Conservation (phyloP, 2,888 invertebrate species). For the Teleiodes luculella region DNA sequence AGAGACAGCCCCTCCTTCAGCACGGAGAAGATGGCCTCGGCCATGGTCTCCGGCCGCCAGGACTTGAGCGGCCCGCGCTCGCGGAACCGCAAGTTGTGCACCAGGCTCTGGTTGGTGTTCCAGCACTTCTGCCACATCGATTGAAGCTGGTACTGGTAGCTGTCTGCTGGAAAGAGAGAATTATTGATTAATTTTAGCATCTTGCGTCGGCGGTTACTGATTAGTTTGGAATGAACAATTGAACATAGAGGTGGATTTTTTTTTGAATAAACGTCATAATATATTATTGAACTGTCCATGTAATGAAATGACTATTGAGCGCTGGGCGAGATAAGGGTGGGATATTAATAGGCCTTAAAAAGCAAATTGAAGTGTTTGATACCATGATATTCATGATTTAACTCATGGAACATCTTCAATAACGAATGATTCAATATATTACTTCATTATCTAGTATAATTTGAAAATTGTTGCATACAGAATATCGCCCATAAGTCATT, state of each 20-base stretch:
- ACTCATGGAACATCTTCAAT: too few relatives aligned
- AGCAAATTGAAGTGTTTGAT: too few relatives aligned
- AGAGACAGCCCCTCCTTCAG: constrained; percentile 92
- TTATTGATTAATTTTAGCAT: constrained; percentile 29
- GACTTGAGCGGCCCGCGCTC: constrained; percentile 95
- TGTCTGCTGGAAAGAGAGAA: constrained; percentile 85
- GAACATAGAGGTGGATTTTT: too few relatives aligned
- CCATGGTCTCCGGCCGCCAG: constrained; percentile 97
- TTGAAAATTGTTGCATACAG: too few relatives aligned
- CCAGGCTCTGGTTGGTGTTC: constrained; percentile 94
- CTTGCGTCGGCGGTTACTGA: not conserved
- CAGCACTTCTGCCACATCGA: constrained; percentile 98
- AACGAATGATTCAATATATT: not conserved
- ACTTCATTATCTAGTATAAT: too few relatives aligned
- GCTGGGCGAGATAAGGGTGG: too few relatives aligned
- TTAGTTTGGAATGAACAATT: not conserved
- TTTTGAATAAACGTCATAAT: too few relatives aligned
- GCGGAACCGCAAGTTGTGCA: constrained; percentile 93
- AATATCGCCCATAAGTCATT: too few relatives aligned
- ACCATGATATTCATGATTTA: too few relatives aligned
- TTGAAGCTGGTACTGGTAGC: constrained; percentile 96
- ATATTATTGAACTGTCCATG: too few relatives aligned
- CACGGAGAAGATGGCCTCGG: constrained; percentile 95
- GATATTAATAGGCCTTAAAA: too few relatives aligned
- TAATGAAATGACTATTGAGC: too few relatives aligned